These are phyloP conservation scores for Platyura marginata DNA, from an alignment of 1,140 invertebrate genomes.

Conservation along the genomic window DNA sequence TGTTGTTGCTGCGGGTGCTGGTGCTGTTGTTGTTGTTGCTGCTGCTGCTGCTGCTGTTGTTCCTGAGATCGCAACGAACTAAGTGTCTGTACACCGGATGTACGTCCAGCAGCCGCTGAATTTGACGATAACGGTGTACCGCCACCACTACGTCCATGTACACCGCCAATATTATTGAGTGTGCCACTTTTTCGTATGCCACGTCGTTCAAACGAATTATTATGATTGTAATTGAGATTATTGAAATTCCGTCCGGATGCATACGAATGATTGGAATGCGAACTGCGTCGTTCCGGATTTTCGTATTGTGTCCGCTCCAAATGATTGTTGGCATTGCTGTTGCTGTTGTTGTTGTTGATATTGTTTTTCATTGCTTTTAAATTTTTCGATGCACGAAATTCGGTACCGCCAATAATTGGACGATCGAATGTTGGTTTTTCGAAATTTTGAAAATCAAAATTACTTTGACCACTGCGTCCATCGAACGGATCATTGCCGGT, in stretches of 20 bases:
- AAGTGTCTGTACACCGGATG: constrained; percentile 9
- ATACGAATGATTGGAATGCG: constrained; percentile 19
- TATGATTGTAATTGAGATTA: constrained; percentile 5
- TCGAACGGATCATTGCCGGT: constrained; percentile 3
- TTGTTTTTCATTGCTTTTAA: constrained; percentile 3
- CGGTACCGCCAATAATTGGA: neutral
- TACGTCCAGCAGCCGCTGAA: constrained; percentile 1
- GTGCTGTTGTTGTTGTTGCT: constrained; percentile 1
- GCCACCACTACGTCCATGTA: constrained; percentile 3
- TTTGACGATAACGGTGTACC: constrained; percentile 6
- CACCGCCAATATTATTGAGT: constrained; percentile 12
- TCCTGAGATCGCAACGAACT: too few species aligned
- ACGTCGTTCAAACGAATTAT: constrained; percentile 17
- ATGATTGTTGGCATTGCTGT: neutral
- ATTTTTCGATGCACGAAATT: constrained; percentile 6
- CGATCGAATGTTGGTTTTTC: constrained; percentile 15
- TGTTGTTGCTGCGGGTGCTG: constrained; percentile 6
- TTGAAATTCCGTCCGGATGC: constrained; percentile 4
- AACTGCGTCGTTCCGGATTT: constrained; percentile 15
- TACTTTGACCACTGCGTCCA: constrained; percentile 2
- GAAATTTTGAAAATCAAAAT: constrained; percentile 21
- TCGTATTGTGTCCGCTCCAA: constrained; percentile 12
- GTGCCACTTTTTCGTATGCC: constrained; percentile 20
- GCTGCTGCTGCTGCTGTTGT: neutral
- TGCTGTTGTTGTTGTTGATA: neutral